Percentiles rank a stretch among this genome's conserved stretches.
These are phyloP conservation scores for Zoroaster sp. DNA, from an alignment of 53 echinoderm and acorn worm genomes.

Conservation along the genomic window DNA sequence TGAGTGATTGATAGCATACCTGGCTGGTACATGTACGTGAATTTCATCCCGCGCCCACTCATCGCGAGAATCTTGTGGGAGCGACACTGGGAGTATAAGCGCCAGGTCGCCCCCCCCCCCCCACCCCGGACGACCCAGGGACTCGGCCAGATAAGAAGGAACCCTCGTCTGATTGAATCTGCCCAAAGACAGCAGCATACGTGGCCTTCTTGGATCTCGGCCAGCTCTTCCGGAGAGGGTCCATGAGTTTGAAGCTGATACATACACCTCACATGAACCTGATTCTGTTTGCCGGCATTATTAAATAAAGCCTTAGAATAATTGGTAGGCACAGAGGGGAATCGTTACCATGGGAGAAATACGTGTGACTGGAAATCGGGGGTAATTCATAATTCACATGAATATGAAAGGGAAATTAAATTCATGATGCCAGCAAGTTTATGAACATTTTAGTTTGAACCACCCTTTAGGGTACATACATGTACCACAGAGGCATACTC, in stretches of 20 bases:
- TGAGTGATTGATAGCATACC: slow-evolving; percentile 45
- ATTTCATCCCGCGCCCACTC: not conserved
- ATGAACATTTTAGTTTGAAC: no score
- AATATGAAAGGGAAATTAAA: no score
- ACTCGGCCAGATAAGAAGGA: not conserved
- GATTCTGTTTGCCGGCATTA: not conserved
- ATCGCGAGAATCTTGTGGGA: not conserved
- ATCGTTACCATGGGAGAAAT: no score
- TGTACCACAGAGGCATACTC: no score
- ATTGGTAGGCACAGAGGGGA: not conserved
- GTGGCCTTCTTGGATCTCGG: not conserved
- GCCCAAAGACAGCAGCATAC: not conserved
- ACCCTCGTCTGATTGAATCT: not conserved
- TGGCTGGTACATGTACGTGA: slow-evolving; percentile 7
- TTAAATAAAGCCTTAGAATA: not conserved
- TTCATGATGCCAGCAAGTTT: no score
- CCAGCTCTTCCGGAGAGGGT: not conserved
- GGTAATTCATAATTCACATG: no score
- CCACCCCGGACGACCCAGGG: not conserved
- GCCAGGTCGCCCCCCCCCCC: not conserved
- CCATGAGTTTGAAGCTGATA: not conserved
- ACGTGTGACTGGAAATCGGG: not conserved
- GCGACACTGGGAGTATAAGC: not conserved
- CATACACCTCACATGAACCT: not conserved
- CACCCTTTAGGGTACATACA: no score